phyloP scores from a whole-genome alignment of 2,113 vertebrate genomes.

The Apteryx owenii region DNA sequence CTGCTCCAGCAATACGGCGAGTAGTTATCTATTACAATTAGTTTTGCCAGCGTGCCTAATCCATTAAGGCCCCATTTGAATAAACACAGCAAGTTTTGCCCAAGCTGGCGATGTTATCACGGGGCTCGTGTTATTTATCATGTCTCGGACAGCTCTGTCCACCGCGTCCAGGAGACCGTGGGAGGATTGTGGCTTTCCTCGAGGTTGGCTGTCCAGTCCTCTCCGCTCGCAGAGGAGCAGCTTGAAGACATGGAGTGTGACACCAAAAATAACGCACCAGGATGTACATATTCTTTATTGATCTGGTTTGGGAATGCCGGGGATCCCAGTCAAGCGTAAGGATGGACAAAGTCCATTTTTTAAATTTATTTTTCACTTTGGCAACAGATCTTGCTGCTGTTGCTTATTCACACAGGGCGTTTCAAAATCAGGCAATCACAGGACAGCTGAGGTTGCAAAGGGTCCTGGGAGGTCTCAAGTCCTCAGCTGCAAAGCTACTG shows the following conservation, averaged over 20 bases:
- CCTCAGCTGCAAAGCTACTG: not conserved
- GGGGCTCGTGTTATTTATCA: not conserved
- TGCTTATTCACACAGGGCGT: not conserved
- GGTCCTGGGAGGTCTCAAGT: not conserved
- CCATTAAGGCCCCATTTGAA: not conserved
- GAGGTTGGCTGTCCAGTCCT: not conserved
- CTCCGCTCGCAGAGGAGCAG: not conserved
- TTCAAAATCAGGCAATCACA: not conserved
- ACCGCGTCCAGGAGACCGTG: not conserved
- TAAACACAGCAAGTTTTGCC: not conserved
- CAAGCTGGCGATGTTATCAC: not conserved
- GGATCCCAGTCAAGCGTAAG: not conserved
- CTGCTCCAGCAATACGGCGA: too few species aligned
- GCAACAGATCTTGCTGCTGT: not conserved
- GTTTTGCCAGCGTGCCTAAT: not conserved
- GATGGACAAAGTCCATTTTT: too few species aligned
- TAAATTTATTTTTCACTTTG: not conserved
- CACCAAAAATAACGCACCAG: not conserved
- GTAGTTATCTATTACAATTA: not conserved
- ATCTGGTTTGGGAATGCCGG: not conserved
- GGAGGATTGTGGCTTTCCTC: not conserved
- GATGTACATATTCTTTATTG: not conserved
- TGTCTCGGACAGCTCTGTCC: not conserved
- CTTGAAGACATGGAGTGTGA: not conserved
- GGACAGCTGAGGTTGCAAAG: not conserved